These are phyloP conservation scores for Tetramorium simillimum DNA, from an alignment of 1,140 invertebrate genomes.

Conservation along the genomic window DNA sequence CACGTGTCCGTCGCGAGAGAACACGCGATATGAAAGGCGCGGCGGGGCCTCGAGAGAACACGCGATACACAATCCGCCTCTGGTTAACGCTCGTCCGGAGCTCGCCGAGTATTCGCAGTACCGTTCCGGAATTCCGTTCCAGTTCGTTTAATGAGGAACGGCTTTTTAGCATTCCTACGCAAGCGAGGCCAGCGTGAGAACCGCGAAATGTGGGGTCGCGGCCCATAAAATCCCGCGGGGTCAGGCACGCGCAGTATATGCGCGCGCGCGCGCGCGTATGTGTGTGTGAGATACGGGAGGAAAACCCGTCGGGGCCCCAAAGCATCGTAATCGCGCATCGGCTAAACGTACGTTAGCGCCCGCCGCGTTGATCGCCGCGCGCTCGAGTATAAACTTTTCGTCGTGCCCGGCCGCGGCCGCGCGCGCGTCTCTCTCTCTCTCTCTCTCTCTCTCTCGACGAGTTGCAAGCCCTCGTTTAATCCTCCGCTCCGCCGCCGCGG, in stretches of 20 bases:
- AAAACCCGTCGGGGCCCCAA: conserved; percentile 16
- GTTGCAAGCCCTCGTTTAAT: neutral
- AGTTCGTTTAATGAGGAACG: conserved; percentile 74
- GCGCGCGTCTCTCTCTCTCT: too few species aligned
- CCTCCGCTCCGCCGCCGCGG: conserved; percentile 12
- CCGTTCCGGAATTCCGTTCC: conserved; percentile 75
- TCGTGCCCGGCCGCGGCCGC: neutral
- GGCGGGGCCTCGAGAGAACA: conserved; percentile 39
- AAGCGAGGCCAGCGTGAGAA: conserved; percentile 72
- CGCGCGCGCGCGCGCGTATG: too few species aligned
- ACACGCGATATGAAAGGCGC: conserved; percentile 37
- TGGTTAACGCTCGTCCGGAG: conserved; percentile 44
- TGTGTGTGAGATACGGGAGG: conserved; percentile 45
- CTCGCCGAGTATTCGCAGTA: conserved; percentile 64
- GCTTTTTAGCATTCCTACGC: conserved; percentile 70
- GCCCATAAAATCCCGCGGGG: conserved; percentile 69
- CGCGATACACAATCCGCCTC: conserved; percentile 72
- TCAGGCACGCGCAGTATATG: conserved; percentile 41
- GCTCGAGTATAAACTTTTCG: conserved; percentile 34
- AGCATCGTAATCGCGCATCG: conserved; percentile 29
- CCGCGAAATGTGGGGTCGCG: conserved; percentile 71
- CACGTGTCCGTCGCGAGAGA: conserved; percentile 44
- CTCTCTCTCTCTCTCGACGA: too few species aligned
- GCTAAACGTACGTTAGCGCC: conserved; percentile 40
- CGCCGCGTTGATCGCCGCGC: conserved; percentile 21